Evolutionary conservation across 2,113 vertebrate genomes (phyloP), one percentile per base, ranked within the genome.

Genomic region (Saccopteryx leptura): DNA sequence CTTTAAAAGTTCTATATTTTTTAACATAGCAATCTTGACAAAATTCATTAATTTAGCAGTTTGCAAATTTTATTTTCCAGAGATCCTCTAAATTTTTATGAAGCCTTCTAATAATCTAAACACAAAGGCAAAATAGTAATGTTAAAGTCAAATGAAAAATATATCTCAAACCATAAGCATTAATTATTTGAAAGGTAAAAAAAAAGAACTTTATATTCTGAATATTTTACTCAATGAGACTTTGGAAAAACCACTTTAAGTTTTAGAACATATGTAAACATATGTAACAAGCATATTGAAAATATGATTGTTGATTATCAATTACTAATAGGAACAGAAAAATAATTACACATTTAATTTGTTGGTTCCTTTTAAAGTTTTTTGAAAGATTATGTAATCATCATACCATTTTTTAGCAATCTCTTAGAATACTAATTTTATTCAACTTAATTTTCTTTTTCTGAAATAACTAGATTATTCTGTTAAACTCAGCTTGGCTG

Each of bases 401-500:
- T 95, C 33, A 63, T 82, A 76, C 21, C 31, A 91, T 26, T 82
- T 90, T 68, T 88, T 90, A 81, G 56, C 91, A 66, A 18, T 76
- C 48, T 71, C 63, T 93, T 80, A 88, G 48, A 80, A 78, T 92
- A 84, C n/a, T 93, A 74, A 76, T 83, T 56, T 75, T 61, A 79
- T 91, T 76, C 23, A 84, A 82, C 6, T 88, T 82, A 58, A 48
- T 81, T 79, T 66, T 14, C 23, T 56, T 82, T 14, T 97, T 96
- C 85, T 95, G 17, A 96, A 88, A 93, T 97, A 82, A 83, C 31
- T 48, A 76, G 96, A 23, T 93, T 91, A 90, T 78, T 93, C 60
- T 91, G 78, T 96, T 93, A 86, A 96, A 79, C 63, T 92, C 28
- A 97, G 79, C 84, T 97, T 98, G 88, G 92, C 92, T 74, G 4